Conservation (phyloP, 2,113 vertebrate species). For the Cairina moschata region DNA sequence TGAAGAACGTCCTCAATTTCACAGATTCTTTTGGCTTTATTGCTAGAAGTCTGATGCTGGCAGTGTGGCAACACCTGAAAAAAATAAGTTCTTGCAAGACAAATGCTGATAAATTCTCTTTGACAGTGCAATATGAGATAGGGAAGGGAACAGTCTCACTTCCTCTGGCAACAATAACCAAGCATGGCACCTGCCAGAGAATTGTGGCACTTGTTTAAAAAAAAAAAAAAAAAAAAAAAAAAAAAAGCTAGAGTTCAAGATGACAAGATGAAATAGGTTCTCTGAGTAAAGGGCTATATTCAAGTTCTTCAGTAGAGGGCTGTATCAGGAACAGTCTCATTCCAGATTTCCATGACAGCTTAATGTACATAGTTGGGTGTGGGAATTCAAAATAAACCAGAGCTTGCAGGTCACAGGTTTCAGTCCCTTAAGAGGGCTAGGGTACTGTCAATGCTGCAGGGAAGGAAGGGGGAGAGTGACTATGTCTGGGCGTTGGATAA, state of each 20-base stretch:
- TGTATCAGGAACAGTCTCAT: not conserved
- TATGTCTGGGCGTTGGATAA: not conserved
- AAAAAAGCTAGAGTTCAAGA: too few species aligned
- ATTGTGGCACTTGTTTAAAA: not conserved
- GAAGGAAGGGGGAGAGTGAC: not conserved
- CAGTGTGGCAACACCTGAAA: not conserved
- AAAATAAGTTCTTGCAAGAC: not conserved
- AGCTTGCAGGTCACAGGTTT: not conserved
- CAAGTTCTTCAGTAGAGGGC: not conserved
- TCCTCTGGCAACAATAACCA: not conserved
- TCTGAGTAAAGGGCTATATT: not conserved
- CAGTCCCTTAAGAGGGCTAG: not conserved
- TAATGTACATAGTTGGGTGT: not conserved
- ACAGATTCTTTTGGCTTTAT: not conserved
- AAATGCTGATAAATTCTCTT: not conserved
- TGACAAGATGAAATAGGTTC: not conserved
- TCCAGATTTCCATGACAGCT: not conserved
- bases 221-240: too few species aligned
- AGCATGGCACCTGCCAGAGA: not conserved
- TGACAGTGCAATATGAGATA: not conserved
- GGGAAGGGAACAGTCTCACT: not conserved
- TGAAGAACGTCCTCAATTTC: not conserved
- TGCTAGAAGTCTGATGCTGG: not conserved
- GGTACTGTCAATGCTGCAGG: too few species aligned
- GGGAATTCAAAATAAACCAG: not conserved